Percentiles rank a stretch among this genome's conserved stretches.
Conservation (phyloP, 2,113 vertebrate genomes). For the Macrotus californicus region DNA sequence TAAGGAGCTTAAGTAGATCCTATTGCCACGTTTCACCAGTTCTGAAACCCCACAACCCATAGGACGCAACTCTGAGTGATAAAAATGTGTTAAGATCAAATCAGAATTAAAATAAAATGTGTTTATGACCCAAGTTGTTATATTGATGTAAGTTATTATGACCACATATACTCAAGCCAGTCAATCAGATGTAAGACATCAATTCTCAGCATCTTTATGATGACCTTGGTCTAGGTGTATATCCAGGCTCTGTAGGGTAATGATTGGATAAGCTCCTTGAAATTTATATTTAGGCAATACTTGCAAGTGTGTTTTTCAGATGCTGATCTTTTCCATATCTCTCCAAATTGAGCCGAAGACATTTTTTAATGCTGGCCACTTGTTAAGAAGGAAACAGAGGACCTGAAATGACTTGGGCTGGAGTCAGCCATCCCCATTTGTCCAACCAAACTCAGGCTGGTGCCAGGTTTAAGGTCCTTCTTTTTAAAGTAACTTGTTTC, state of each 20-base stretch:
- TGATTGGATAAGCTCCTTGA: not conserved
- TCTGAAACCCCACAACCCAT: not conserved
- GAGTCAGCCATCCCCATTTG: not conserved
- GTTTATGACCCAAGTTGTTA: not conserved
- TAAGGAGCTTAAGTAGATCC: constrained; percentile 41
- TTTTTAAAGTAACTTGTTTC: constrained; percentile 28
- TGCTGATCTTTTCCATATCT: not conserved
- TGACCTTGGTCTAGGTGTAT: not conserved
- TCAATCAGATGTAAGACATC: not conserved
- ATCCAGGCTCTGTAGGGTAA: not conserved
- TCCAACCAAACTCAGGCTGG: not conserved
- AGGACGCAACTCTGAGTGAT: not conserved
- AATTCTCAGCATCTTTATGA: not conserved
- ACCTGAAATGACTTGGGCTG: not conserved
- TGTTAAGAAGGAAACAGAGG: constrained; percentile 17
- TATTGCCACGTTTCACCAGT: constrained; percentile 54
- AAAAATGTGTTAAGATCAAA: not conserved
- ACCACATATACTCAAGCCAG: not conserved
- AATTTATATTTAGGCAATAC: not conserved
- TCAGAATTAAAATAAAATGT: constrained; percentile 5
- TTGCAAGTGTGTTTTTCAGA: not conserved
- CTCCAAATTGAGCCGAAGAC: not conserved
- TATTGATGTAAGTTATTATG: not conserved
- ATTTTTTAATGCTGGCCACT: not conserved
- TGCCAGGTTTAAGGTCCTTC: not conserved